Evolutionary conservation across 2,797 vertebrate species (phyloP).

Genomic region (Rhabdophis nuchalis): DNA sequence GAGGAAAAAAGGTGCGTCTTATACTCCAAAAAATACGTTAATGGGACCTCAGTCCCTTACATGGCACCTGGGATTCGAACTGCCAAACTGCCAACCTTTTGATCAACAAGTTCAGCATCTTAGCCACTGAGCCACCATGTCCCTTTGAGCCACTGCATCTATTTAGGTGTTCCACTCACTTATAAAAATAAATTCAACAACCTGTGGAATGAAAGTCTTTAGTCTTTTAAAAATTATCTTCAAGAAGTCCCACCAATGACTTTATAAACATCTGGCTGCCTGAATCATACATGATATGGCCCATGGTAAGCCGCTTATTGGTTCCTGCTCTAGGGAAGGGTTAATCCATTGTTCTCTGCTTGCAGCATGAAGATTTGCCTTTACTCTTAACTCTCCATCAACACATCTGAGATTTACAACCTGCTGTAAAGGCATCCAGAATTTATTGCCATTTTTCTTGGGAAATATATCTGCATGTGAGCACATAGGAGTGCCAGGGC

Average conservation of each 20-base stretch:
- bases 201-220: not conserved
- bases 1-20: no score
- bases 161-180: not conserved
- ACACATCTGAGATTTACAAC: constrained; percentile 5
- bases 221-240: not conserved
- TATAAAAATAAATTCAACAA: not conserved
- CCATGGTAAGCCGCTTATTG: not conserved
- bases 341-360: not conserved
- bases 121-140: no score
- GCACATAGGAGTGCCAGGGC: not conserved
- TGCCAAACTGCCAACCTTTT: no score
- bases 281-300: accelerated
- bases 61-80: no score
- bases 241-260: not conserved
- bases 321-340: not conserved
- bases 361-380: not conserved
- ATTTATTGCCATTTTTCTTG: accelerated
- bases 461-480: accelerated
- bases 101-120: no score
- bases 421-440: not conserved
- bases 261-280: constrained; percentile 4
- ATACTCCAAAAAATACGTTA: no score
- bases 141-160: no score
- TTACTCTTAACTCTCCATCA: not conserved
- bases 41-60: no score